phyloP scores from a whole-genome alignment of 1,140 invertebrate genomes.

The Myzus persicae region DNA sequence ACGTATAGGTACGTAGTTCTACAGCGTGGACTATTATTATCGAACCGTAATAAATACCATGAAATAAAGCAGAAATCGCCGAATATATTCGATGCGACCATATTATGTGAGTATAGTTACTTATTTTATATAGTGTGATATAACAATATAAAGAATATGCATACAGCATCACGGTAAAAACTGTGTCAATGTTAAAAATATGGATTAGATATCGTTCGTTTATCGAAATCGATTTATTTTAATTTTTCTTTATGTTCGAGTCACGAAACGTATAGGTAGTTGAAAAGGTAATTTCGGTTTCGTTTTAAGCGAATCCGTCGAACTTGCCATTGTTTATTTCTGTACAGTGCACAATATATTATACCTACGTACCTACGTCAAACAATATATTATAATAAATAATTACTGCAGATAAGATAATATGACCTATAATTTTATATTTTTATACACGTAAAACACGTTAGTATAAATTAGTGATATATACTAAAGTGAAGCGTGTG shows the following conservation, averaged over 20 bases:
- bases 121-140: background rate
- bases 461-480: background rate
- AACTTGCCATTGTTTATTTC: too few species aligned
- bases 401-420: background rate
- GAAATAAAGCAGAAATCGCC: background rate
- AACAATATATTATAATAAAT: background rate
- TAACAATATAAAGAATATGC: background rate
- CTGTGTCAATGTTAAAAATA: constrained; percentile 16
- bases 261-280: background rate
- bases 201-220: background rate
- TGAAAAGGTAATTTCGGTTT: background rate
- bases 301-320: background rate
- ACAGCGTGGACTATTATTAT: background rate
- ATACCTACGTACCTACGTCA: background rate
- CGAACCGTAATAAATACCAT: background rate
- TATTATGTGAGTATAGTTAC: background rate
- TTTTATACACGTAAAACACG: too few species aligned
- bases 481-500: background rate
- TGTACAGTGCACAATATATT: background rate
- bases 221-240: background rate
- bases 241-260: background rate
- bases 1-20: too few species aligned
- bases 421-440: background rate
- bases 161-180: background rate
- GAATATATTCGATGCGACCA: background rate